Evolutionary conservation across 2,888 invertebrate species (phyloP).

Genomic region (Loripinus fragilis): DNA sequence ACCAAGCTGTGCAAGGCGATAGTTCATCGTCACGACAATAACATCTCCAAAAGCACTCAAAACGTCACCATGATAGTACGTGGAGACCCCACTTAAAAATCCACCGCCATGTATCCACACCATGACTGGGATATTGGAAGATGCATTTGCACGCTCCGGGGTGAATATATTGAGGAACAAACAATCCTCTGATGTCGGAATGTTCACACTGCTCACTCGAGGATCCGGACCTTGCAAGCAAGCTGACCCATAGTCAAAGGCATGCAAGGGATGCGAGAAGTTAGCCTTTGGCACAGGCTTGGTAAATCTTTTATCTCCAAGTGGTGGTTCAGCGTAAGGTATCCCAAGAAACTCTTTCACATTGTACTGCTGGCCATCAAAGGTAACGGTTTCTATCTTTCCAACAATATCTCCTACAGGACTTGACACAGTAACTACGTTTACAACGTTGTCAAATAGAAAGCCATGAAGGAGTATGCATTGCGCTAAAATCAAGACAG

Average conservation of each 20-base stretch:
- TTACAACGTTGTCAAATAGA: background rate
- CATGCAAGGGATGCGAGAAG: slow-evolving; percentile 34
- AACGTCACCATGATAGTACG: slow-evolving; percentile 39
- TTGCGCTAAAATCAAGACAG: background rate
- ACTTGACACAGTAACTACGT: background rate
- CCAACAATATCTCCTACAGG: background rate
- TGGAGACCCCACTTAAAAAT: slow-evolving; percentile 36
- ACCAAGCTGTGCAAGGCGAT: slow-evolving; percentile 63
- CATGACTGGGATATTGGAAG: slow-evolving; percentile 38
- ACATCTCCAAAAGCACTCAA: slow-evolving; percentile 49
- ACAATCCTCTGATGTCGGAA: slow-evolving; percentile 47
- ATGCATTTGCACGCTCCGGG: slow-evolving; percentile 13
- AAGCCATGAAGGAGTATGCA: background rate
- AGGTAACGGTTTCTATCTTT: background rate
- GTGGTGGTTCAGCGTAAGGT: slow-evolving; percentile 45
- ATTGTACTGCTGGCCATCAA: background rate
- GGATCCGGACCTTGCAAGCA: slow-evolving; percentile 39
- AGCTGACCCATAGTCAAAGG: slow-evolving; percentile 35
- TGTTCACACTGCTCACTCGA: background rate
- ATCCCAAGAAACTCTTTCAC: slow-evolving; percentile 32
- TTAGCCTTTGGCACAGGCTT: slow-evolving; percentile 37
- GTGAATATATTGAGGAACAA: slow-evolving; percentile 51
- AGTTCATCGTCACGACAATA: slow-evolving; percentile 66
- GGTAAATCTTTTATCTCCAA: slow-evolving; percentile 37
- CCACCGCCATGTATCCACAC: slow-evolving; percentile 57